These are phyloP conservation scores for Cepaea nemoralis DNA, from an alignment of 1,140 invertebrate species.

Conservation along the genomic window DNA sequence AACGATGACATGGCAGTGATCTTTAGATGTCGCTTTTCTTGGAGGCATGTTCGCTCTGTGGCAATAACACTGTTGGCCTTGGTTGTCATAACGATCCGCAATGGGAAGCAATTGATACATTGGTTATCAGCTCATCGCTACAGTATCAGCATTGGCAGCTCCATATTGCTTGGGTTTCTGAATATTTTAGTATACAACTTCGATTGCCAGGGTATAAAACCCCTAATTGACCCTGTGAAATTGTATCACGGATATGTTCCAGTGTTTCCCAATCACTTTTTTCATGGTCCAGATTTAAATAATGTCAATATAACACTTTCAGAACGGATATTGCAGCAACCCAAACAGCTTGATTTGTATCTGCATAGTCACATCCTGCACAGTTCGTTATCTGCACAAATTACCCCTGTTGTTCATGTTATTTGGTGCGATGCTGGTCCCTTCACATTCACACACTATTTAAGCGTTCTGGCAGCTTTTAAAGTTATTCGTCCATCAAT, in stretches of 20 bases:
- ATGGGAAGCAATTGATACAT: neutral
- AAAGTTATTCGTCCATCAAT: slow-evolving; percentile 47
- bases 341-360: slow-evolving; percentile 3
- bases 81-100: neutral
- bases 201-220: slow-evolving; percentile 5
- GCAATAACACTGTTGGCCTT: neutral
- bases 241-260: slow-evolving; percentile 28
- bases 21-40: neutral
- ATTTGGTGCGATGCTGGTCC: slow-evolving; percentile 53
- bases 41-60: neutral
- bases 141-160: neutral
- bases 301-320: neutral
- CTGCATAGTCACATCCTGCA: slow-evolving; percentile 8
- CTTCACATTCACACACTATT: slow-evolving; percentile 59
- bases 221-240: neutral
- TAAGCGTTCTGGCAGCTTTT: slow-evolving; percentile 56
- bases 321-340: neutral
- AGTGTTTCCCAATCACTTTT: slow-evolving; percentile 32
- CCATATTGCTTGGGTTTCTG: neutral
- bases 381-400: neutral
- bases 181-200: slow-evolving; percentile 10
- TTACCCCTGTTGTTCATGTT: slow-evolving; percentile 47
- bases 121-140: neutral
- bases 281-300: slow-evolving; percentile 3
- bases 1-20: slow-evolving; percentile 5